Percentiles rank a stretch among this genome's conserved stretches.
Conservation (phyloP, 2,797 vertebrate genomes). For the Mallotus villosus region DNA sequence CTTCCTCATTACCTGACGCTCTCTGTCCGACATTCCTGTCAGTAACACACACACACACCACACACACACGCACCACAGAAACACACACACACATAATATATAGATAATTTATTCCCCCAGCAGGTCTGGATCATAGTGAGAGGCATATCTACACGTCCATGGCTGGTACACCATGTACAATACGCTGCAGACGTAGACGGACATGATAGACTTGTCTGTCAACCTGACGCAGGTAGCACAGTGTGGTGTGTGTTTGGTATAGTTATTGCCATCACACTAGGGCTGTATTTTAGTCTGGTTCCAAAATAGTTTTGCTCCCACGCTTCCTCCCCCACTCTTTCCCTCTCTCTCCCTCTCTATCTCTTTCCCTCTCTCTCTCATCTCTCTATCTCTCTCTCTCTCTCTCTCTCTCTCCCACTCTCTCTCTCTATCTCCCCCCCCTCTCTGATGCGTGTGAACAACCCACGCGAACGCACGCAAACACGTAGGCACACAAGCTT, state of each 20-base stretch:
- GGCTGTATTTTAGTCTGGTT: slow-evolving; percentile 55
- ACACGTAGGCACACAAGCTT: background rate
- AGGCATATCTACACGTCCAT: background rate
- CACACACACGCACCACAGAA: background rate
- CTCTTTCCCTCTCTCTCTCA: slow-evolving; percentile 11
- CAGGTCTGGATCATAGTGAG: background rate
- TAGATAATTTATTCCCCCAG: background rate
- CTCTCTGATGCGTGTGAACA: slow-evolving; percentile 5
- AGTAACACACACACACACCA: slow-evolving; percentile 9
- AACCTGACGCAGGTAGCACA: slow-evolving; percentile 23
- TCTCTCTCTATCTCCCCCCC: slow-evolving; percentile 1
- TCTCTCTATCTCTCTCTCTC: slow-evolving; percentile 13
- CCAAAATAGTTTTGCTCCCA: slow-evolving; percentile 21
- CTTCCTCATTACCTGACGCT: slow-evolving; percentile 84
- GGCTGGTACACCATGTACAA: too few relatives aligned
- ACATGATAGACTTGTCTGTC: background rate
- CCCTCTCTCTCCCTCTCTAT: slow-evolving; percentile 14
- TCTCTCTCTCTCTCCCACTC: background rate
- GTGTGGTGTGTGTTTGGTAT: slow-evolving; percentile 47
- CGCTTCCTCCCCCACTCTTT: slow-evolving; percentile 16
- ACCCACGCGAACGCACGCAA: slow-evolving; percentile 24
- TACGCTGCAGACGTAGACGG: too few relatives aligned
- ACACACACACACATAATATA: background rate
- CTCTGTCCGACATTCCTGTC: slow-evolving; percentile 85
- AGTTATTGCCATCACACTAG: slow-evolving; percentile 62